Base-by-base conservation (phyloP, 2,113 vertebrate species). In the Eretmodus cyanostictus region DNA sequence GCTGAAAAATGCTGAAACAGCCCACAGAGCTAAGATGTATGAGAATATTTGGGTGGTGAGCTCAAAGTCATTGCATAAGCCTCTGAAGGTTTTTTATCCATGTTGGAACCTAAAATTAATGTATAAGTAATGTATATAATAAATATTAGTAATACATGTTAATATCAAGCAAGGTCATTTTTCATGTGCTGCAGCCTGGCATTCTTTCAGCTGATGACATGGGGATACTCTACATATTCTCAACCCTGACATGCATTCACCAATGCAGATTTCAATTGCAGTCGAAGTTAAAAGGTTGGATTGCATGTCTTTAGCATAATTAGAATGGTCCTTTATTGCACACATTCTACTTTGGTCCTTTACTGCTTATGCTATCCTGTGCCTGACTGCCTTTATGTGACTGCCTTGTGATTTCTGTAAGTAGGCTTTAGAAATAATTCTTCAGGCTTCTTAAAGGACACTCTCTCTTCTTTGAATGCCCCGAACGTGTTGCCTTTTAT, bases 101-200 rank as follows among this genome's bases (percentile, higher is more conserved):
- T 38, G 61, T 27, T 76, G 9, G 8, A 45, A 47, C 68, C 40
- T 73, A 45, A 76, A 76, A 47, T 47, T 4, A 76, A 76, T 29
- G 22, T 29, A 17, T 47, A 47, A 38, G 34, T 13, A 66, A 66
- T 66, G 34, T 2, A 66, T 12, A 66, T 8, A 66, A 13, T 38
- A 66, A n/a, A 11, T 73, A 73, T 27, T 5, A 76, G 24, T 17
- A 47, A 73, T 45, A 27, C 13, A 42, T 27, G n/a, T 42, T 73
- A 73, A 71, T 71, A 71, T 73, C 0, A 73, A 29, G 68, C 24
- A 0, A 45, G 68, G 40, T 17, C 5, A 47, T 29, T 47, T 29
- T 76, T 27, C 42, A 19, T 47, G 71, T 47, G 40, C 71, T 47
- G 8, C 38, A 73, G 68, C 40, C 68, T 76, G 40, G 9, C 24